phyloP scores from a whole-genome alignment of 2,113 vertebrate genomes.

The Elgaria multicarinata region DNA sequence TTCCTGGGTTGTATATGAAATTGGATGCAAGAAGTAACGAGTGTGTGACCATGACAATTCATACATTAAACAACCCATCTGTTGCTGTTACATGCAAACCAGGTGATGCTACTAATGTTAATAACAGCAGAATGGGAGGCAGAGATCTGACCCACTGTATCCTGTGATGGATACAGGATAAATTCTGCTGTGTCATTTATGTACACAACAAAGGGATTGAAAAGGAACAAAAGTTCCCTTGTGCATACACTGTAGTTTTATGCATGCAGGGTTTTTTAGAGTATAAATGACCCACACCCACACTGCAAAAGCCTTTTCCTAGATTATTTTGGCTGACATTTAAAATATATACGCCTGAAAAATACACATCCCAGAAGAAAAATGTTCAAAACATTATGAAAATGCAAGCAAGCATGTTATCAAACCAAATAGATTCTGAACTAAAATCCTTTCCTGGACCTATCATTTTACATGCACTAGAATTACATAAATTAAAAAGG shows the following conservation, averaged over 20 bases:
- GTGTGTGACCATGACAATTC: no score
- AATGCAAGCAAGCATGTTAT: slow-evolving; percentile 4
- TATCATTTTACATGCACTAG: slow-evolving; percentile 8
- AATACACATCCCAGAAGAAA: not conserved
- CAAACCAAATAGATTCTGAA: slow-evolving; percentile 11
- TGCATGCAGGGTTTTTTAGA: not conserved
- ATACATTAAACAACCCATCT: no score
- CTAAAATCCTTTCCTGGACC: not conserved
- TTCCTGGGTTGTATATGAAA: no score
- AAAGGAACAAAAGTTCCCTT: not conserved
- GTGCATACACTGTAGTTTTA: not conserved
- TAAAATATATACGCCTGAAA: not conserved
- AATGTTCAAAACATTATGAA: slow-evolving; percentile 9
- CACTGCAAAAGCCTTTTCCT: not conserved
- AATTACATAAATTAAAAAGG: slow-evolving; percentile 12
- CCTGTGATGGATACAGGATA: not conserved
- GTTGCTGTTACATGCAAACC: no score
- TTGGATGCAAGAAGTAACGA: no score
- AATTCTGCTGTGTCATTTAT: not conserved
- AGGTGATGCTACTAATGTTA: not conserved
- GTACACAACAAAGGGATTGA: not conserved
- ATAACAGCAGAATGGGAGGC: not conserved
- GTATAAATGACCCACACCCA: not conserved
- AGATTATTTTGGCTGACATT: not conserved
- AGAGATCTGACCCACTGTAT: not conserved